Base-by-base conservation (phyloP, 2,888 invertebrate species). In the Dryobotodes eremita region DNA sequence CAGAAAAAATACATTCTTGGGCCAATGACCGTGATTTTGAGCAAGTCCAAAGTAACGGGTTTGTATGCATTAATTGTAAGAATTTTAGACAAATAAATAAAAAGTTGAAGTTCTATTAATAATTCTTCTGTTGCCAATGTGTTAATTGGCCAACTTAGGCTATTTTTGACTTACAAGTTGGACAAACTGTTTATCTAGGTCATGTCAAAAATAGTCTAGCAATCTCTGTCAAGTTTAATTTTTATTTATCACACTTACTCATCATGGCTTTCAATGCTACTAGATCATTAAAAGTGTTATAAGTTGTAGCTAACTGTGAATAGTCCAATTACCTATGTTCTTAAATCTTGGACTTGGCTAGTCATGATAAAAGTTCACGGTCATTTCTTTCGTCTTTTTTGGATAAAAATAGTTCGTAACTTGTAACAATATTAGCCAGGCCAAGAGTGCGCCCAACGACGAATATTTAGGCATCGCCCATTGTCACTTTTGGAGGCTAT, bases 11-110 rank as follows among this genome's bases (percentile, higher is more conserved):
- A 59, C 20, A 42, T 31, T 75, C 55, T 53, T 42, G 48, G 76
- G 85, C 8, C 65, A 76, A 66, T 59, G 85, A 87, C 87, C 74
- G 70, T 59, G 1, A 64, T 57, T 64, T 48, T 69, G 17, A 62
- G 7, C 26, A 65, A 61, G n/a, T 26, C 31, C 11, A 55, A 57
- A 64, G 50, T 74, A 85, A 87, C 87, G 73, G 84, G 53, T 64
- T 2, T 64, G 13, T 15, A 53, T 23, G 11, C 23, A 86, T 75
- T 66, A 20, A 48, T 59, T 59, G 62, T 23, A 13, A 36, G 23
- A 66, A 26, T 76, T 72, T 36, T 57, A 50, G 13, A 85, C 7
- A 48, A 53, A 62, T 42, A 23, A 31, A 11, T n/a, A 31, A 11
- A 59, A 23, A 1, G 42, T 42, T 42, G 8, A 42, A 36, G 26